Evolutionary conservation across 2,113 vertebrate species (phyloP).

Genomic region (Festucalex cinctus): DNA sequence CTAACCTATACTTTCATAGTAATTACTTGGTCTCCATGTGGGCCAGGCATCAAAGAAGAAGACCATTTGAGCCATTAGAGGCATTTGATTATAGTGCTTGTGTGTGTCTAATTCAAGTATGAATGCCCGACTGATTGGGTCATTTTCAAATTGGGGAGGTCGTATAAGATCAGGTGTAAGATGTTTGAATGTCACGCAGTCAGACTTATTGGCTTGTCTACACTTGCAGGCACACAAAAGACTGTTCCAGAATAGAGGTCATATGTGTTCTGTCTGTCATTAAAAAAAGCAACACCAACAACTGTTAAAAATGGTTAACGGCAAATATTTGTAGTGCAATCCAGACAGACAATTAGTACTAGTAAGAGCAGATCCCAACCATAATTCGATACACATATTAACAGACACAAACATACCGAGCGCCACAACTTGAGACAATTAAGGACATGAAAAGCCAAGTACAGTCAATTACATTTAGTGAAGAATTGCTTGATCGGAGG

Average conservation of each 20-base stretch:
- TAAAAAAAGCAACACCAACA: neutral
- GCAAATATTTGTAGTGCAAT: neutral
- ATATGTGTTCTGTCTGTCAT: constrained; percentile 26
- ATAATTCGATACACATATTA: neutral
- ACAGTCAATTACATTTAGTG: no score
- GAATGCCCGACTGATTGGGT: constrained; percentile 40
- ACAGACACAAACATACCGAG: neutral
- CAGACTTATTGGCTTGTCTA: constrained; percentile 33
- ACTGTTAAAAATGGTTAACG: neutral
- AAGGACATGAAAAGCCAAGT: no score
- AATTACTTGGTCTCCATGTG: constrained; percentile 61
- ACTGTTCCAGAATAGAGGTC: constrained; percentile 12
- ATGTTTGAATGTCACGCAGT: constrained; percentile 21
- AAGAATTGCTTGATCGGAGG: no score
- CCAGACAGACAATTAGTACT: neutral
- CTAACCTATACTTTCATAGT: constrained; percentile 52
- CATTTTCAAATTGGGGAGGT: constrained; percentile 31
- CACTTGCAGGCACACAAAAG: constrained; percentile 38
- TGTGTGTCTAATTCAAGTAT: constrained; percentile 51
- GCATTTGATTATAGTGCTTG: constrained; percentile 51
- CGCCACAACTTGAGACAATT: no score
- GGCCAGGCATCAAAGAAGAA: constrained; percentile 55
- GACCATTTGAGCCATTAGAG: constrained; percentile 32
- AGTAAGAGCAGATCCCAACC: neutral
- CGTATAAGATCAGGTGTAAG: constrained; percentile 41